A percentile compares a stretch with the other conserved stretches of the same genome.
Conservation (phyloP, 2,113 vertebrate genomes). For the Tychaedon coryphoeus region DNA sequence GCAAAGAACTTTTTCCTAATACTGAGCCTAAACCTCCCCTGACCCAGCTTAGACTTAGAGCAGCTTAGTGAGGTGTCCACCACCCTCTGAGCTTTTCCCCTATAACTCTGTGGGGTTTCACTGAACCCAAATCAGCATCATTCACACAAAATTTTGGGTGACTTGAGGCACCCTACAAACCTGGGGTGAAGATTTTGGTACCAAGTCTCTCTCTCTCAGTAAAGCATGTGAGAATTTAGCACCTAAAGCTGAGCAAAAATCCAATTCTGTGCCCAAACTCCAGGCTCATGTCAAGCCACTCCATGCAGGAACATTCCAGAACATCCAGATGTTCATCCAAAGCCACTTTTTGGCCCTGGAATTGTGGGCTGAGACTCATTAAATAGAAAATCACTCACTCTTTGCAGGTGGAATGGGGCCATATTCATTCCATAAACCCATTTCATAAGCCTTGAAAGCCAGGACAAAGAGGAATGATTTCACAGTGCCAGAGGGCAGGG, state of each 20-base stretch:
- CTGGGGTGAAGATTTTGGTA: background rate
- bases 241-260: background rate
- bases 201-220: background rate
- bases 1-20: background rate
- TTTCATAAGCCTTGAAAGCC: background rate
- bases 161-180: background rate
- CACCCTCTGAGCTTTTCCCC: background rate
- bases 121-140: background rate
- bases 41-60: background rate
- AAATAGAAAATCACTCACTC: background rate
- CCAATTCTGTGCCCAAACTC: background rate
- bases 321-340: background rate
- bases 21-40: fast-evolving
- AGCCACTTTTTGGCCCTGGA: background rate
- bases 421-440: background rate
- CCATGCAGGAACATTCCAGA: background rate
- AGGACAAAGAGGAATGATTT: background rate
- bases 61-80: background rate
- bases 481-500: background rate
- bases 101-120: background rate
- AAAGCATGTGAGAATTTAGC: fast-evolving
- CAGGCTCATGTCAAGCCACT: background rate
- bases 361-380: background rate
- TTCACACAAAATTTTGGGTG: background rate
- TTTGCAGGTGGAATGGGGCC: background rate